Evolutionary conservation across 1,140 invertebrate genomes (phyloP).

Genomic region (Caenorhabditis elegans): WBcel235 BX284603.4:4348501-4349000

Average conservation of each 20-base stretch:
- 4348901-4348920: slow-evolving; percentile 83
- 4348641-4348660: slow-evolving; percentile 97
- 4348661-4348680: slow-evolving; percentile 87
- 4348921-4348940: slow-evolving; percentile 78
- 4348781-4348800: slow-evolving; percentile 90
- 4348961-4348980: slow-evolving; percentile 93
- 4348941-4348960: slow-evolving; percentile 87
- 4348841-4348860: slow-evolving; percentile 81
- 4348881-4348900: slow-evolving; percentile 92
- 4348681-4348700: neutral
- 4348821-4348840: slow-evolving; percentile 86
- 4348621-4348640: slow-evolving; percentile 90
- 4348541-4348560: slow-evolving; percentile 70
- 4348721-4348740: slow-evolving; percentile 49
- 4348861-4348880: slow-evolving; percentile 95
- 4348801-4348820: slow-evolving; percentile 92
- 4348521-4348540: slow-evolving; percentile 78
- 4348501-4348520: slow-evolving; percentile 77
- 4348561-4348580: slow-evolving; percentile 78
- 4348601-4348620: slow-evolving; percentile 98
- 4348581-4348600: slow-evolving; percentile 75
- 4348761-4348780: slow-evolving; percentile 76
- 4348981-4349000: slow-evolving; percentile 77
- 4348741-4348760: slow-evolving; percentile 47
- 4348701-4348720: neutral